Conservation (phyloP, 2,888 invertebrate genomes). For the Andrena bicolor region DNA sequence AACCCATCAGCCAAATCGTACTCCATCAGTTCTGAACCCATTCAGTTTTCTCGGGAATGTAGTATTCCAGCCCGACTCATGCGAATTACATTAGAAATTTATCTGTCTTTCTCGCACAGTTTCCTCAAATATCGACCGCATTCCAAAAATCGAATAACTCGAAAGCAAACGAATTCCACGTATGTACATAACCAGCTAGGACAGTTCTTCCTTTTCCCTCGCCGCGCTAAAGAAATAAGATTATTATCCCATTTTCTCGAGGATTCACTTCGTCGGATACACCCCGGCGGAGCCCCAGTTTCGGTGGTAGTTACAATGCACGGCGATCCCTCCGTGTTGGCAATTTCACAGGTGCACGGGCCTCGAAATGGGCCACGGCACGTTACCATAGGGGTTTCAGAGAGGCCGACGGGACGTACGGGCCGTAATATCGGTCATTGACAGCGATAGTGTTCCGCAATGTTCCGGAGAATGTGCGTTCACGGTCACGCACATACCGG, state of each 20-base stretch:
- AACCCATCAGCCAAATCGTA: neutral
- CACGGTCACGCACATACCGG: constrained; percentile 76
- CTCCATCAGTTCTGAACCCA: neutral
- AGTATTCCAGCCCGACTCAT: too few relatives aligned
- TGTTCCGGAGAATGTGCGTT: constrained; percentile 78
- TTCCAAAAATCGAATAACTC: neutral
- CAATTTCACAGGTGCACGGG: constrained; percentile 76
- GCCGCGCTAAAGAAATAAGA: neutral
- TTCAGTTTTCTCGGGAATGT: neutral
- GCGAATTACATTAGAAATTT: too few relatives aligned
- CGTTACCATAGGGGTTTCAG: constrained; percentile 75
- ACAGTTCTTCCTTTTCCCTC: neutral
- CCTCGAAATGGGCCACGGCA: constrained; percentile 72
- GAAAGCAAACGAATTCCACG: neutral
- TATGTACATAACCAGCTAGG: neutral
- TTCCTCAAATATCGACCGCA: neutral
- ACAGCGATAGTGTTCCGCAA: constrained; percentile 79
- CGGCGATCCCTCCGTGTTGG: constrained; percentile 64
- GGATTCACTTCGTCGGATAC: neutral
- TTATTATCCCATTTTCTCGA: neutral
- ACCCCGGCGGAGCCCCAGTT: neutral
- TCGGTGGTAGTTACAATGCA: constrained; percentile 46
- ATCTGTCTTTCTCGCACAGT: too few relatives aligned
- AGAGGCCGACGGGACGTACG: constrained; percentile 69
- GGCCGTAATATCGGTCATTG: constrained; percentile 82